These are phyloP conservation scores for Empidonax alnorum DNA, from an alignment of 2,113 vertebrate genomes.

Conservation along the genomic window DNA sequence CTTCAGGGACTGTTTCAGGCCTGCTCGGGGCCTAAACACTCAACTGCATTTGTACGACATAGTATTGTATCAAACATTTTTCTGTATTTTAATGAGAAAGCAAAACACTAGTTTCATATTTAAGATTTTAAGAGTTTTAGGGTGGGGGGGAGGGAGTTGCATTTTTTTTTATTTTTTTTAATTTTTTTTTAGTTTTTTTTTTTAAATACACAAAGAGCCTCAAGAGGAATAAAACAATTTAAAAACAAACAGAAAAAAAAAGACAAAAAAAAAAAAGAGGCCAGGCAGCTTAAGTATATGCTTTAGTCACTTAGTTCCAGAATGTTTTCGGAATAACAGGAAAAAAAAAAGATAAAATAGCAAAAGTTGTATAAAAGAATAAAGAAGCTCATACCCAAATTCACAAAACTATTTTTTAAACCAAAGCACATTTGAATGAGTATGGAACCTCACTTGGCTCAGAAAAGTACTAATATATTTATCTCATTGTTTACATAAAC, in stretches of 20 bases:
- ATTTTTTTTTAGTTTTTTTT: conserved; percentile 68
- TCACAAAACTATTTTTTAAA: conserved; percentile 99
- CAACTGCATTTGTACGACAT: conserved; percentile 91
- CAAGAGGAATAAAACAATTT: conserved; percentile 70
- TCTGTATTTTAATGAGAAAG: conserved; percentile 98
- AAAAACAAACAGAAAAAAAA: conserved; percentile 51
- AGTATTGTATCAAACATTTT: conserved; percentile 93
- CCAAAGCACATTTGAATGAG: conserved; percentile 99
- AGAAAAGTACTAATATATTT: conserved; percentile 95
- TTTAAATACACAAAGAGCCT: conserved; percentile 81
- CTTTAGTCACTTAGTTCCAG: conserved; percentile 85
- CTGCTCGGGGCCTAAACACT: conserved; percentile 83
- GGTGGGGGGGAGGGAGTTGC: conserved; percentile 69
- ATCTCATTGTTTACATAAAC: conserved; percentile 99
- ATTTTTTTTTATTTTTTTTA: conserved; percentile 70
- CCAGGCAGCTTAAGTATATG: conserved; percentile 84
- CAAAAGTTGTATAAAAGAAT: conserved; percentile 84
- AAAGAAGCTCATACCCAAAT: conserved; percentile 97
- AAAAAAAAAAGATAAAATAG: conserved; percentile 79
- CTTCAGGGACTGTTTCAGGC: conserved; percentile 93
- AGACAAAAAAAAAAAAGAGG: conserved; percentile 70
- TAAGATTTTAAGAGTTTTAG: conserved; percentile 84
- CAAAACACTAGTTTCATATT: conserved; percentile 99
- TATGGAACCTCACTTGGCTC: conserved; percentile 93
- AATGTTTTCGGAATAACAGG: conserved; percentile 87